Base-by-base conservation (phyloP, 2,113 vertebrate genomes). In the Pelodiscus sinensis region DNA sequence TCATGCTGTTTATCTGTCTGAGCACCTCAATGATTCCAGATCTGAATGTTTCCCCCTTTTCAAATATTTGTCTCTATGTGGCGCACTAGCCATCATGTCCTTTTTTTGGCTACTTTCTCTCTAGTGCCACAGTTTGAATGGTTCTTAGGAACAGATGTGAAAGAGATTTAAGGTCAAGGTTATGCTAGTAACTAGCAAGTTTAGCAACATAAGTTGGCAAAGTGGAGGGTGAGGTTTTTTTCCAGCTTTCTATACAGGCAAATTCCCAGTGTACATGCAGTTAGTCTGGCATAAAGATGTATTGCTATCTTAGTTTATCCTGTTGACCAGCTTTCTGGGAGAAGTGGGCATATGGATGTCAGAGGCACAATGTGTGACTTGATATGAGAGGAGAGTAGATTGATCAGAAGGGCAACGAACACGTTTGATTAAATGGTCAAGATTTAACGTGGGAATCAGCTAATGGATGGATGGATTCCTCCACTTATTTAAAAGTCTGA, bases 101-200 rank as follows among this genome's bases (percentile, higher is more conserved):
- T 44, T 68, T 68, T n/a, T 68, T 60, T 60, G 58, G 11, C 65
- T 71, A 35, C n/a, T 71, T 71, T 71, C 65, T 71, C 31, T 71
- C n/a, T 84, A 56, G n/a, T 82, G 38, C 4, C 0, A 0, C 55
- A 25, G 8, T 7, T 92, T 86, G 60, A 90, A 56, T 44, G 44
- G 58, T 52, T 87, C 85, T 80, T 60, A 62, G 58, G 9, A 86
- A 54, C 19, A 73, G 84, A 3, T 25, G 35, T 92, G 85, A 14
- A 90, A 86, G 58, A 81, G 77, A 65, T 6, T 24, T 65, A 38
- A 29, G 5, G 35, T 24, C 65, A 85, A 58, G 35, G 82, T 38
- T 44, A 7, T 57, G 16, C 60, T 3, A 51, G 5, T 38, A 55
- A 57, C 51, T 51, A 54, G 13, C 38, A 12, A 15, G 1, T 88